A percentile compares a stretch with the other conserved stretches of the same genome.
These are phyloP conservation scores for Keiferia lycopersicella DNA, from an alignment of 2,888 invertebrate species.

Conservation along the genomic window DNA sequence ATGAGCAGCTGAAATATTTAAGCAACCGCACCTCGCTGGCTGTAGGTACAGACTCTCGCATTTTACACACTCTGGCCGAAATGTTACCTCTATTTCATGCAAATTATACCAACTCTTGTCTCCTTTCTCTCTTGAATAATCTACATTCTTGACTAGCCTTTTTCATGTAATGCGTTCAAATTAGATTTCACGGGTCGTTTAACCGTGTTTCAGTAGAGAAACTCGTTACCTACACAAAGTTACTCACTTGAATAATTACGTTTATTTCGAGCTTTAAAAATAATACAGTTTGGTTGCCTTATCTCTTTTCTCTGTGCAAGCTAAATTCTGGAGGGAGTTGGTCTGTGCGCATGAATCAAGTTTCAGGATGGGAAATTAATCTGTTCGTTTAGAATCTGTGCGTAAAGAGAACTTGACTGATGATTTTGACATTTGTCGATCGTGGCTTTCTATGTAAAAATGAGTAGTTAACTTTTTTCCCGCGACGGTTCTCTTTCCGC, in stretches of 20 bases:
- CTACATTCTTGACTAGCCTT: not conserved
- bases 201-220: not conserved
- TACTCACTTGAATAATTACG: not conserved
- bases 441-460: too few relatives aligned
- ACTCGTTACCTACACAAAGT: not conserved
- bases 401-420: too few relatives aligned
- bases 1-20: conserved; percentile 19
- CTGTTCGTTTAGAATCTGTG: too few relatives aligned
- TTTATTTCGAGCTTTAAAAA: not conserved
- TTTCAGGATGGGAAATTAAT: too few relatives aligned
- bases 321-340: not conserved
- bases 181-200: conserved; percentile 7
- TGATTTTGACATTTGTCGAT: too few relatives aligned
- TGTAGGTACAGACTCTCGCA: not conserved
- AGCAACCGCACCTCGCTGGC: conserved; percentile 5
- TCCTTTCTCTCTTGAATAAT: not conserved
- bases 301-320: too few relatives aligned
- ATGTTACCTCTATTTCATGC: not conserved
- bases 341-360: too few relatives aligned
- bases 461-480: too few relatives aligned
- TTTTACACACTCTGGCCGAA: not conserved
- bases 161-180: conserved; percentile 7
- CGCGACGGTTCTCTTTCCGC: too few relatives aligned
- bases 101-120: not conserved
- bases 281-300: too few relatives aligned